phyloP scores from a whole-genome alignment of 2,113 vertebrate species.

The Argyrosomus japonicus region DNA sequence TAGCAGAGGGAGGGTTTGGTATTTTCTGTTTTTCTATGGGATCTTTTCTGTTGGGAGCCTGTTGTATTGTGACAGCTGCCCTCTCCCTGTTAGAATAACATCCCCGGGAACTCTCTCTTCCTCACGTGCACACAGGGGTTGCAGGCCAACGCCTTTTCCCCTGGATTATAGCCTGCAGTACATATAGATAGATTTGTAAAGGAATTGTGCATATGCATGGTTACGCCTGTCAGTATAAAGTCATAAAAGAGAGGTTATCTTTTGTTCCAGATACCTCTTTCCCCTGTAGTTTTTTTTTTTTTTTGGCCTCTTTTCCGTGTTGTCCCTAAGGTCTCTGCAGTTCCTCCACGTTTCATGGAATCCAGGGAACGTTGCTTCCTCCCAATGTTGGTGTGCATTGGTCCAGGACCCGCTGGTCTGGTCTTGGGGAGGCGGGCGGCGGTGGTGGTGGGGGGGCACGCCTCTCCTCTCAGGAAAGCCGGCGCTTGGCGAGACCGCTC shows the following conservation, averaged over 20 bases:
- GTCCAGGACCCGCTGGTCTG: constrained; percentile 58
- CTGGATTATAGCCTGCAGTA: constrained; percentile 33
- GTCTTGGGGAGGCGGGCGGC: too few species aligned
- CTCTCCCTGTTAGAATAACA: constrained; percentile 83
- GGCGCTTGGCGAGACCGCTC: constrained; percentile 63
- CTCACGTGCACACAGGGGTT: constrained; percentile 71
- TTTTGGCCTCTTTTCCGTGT: constrained; percentile 12
- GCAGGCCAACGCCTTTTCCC: constrained; percentile 72
- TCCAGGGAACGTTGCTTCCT: constrained; percentile 71
- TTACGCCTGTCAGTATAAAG: constrained; percentile 33
- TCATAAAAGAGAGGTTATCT: constrained; percentile 40
- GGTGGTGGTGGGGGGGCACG: constrained; percentile 16
- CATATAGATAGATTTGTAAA: constrained; percentile 21
- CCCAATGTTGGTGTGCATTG: constrained; percentile 51
- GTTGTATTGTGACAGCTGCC: constrained; percentile 84
- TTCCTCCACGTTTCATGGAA: constrained; percentile 73
- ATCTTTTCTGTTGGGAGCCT: constrained; percentile 57
- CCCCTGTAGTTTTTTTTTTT: neutral
- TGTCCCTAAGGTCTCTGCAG: constrained; percentile 47
- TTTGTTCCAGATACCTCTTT: constrained; percentile 27
- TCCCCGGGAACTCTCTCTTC: constrained; percentile 84
- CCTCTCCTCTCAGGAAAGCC: constrained; percentile 72
- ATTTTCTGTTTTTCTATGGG: constrained; percentile 75
- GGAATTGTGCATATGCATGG: constrained; percentile 27
- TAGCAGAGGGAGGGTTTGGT: constrained; percentile 69